These are phyloP conservation scores for Echinarachnius parma DNA, from an alignment of 53 echinoderm and acorn worm species.

Conservation along the genomic window DNA sequence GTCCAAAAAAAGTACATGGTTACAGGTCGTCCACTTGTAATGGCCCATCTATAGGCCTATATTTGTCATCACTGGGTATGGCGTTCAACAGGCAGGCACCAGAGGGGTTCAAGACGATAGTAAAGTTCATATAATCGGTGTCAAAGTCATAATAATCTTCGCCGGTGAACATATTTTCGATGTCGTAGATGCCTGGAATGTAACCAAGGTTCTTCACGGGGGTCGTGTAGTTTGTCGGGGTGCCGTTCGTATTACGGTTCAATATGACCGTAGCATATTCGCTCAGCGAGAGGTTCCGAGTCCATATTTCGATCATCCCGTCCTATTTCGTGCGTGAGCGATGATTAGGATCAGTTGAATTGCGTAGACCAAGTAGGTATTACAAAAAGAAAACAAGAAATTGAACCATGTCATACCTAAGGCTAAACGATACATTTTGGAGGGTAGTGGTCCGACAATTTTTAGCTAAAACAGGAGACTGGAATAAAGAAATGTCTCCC, in stretches of 20 bases:
- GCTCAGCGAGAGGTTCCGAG: constrained; percentile 19
- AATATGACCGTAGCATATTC: constrained; percentile 37
- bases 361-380: neutral
- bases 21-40: too few relatives aligned
- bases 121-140: constrained; percentile 51
- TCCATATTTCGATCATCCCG: constrained; percentile 22
- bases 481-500: too few relatives aligned
- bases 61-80: constrained; percentile 53
- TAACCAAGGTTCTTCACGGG: constrained; percentile 30
- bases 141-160: constrained; percentile 54
- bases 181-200: constrained; percentile 55
- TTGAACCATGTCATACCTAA: neutral
- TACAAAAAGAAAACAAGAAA: neutral
- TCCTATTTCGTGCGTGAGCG: too few relatives aligned
- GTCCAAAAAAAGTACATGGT: too few relatives aligned
- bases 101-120: constrained; percentile 52
- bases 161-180: constrained; percentile 43
- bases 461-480: too few relatives aligned
- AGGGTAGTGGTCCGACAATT: too few relatives aligned
- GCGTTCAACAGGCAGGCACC: constrained; percentile 54
- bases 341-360: neutral
- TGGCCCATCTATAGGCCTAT: too few relatives aligned
- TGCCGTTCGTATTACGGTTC: constrained; percentile 10
- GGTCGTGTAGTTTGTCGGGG: constrained; percentile 19
- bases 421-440: too few relatives aligned